Evolutionary conservation across 2,888 invertebrate species (phyloP).

Genomic region (Cheilosia variabilis): DNA sequence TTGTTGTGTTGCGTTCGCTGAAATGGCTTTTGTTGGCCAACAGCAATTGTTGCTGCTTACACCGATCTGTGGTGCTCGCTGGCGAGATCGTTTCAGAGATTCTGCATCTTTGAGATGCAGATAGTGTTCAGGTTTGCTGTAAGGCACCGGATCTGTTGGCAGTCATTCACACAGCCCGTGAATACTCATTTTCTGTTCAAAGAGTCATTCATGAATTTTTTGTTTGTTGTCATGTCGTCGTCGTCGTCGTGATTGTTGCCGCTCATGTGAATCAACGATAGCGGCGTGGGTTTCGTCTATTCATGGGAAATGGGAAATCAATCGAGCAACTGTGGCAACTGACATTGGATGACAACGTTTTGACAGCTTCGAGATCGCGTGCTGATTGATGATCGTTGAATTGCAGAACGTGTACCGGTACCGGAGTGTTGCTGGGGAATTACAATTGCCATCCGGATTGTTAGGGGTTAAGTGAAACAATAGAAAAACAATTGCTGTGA

Average conservation of each 20-base stretch:
- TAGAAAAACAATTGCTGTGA: conserved; percentile 32
- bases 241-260: conserved; percentile 50
- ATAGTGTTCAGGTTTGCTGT: conserved; percentile 50
- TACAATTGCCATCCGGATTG: conserved; percentile 31
- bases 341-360: conserved; percentile 65
- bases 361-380: conserved; percentile 64
- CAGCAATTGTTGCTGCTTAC: conserved; percentile 36
- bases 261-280: conserved; percentile 42
- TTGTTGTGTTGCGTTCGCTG: conserved; percentile 30
- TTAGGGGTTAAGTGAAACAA: conserved; percentile 16
- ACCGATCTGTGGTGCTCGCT: conserved; percentile 19
- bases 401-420: conserved; percentile 39
- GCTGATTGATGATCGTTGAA: conserved; percentile 65
- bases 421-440: conserved; percentile 8
- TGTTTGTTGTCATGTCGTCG: conserved; percentile 9
- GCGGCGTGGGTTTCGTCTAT: conserved; percentile 47
- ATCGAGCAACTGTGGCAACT: conserved; percentile 49
- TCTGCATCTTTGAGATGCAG: conserved; percentile 59
- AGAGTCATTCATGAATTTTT: conserved; percentile 56
- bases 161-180: conserved; percentile 45
- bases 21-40: conserved; percentile 35
- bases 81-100: conserved; percentile 42
- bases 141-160: conserved; percentile 32
- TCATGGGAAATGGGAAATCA: conserved; percentile 54
- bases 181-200: conserved; percentile 31